Conservation (phyloP, 2,113 vertebrate species). For the Progne subis region DNA sequence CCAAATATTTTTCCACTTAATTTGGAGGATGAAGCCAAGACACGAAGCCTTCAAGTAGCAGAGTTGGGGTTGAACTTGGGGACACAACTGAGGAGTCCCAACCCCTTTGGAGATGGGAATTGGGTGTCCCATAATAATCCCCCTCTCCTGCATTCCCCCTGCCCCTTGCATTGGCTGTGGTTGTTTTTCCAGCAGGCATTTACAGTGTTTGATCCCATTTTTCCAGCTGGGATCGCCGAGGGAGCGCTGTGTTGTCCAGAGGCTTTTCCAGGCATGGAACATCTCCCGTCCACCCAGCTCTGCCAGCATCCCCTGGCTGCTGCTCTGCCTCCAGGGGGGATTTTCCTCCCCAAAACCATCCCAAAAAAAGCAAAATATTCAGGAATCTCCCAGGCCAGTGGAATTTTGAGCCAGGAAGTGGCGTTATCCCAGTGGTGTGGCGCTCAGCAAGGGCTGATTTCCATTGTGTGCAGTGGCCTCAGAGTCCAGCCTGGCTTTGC, state of each 20-base stretch:
- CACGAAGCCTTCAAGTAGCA: neutral
- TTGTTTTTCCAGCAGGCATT: neutral
- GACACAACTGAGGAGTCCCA: neutral
- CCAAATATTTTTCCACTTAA: neutral
- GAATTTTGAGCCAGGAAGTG: neutral
- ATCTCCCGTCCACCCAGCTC: neutral
- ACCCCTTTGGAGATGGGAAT: neutral
- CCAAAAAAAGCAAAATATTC: neutral
- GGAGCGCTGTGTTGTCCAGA: fast-evolving
- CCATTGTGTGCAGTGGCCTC: neutral
- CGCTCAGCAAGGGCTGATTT: neutral
- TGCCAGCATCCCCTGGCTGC: neutral
- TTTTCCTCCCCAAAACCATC: neutral
- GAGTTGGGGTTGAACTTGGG: neutral
- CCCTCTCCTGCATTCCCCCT: fast-evolving
- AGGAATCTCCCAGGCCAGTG: neutral
- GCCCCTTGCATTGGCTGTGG: neutral
- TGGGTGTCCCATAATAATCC: neutral
- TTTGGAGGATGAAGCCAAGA: neutral
- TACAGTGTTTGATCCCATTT: neutral
- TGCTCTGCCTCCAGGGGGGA: neutral
- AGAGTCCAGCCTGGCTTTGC: neutral
- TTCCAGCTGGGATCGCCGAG: neutral
- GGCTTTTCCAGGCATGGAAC: fast-evolving
- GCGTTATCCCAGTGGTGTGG: neutral